Percentiles rank a stretch among this genome's conserved stretches.
These are phyloP conservation scores for Tetramorium parvispinum DNA, from an alignment of 1,140 invertebrate species.

Conservation along the genomic window DNA sequence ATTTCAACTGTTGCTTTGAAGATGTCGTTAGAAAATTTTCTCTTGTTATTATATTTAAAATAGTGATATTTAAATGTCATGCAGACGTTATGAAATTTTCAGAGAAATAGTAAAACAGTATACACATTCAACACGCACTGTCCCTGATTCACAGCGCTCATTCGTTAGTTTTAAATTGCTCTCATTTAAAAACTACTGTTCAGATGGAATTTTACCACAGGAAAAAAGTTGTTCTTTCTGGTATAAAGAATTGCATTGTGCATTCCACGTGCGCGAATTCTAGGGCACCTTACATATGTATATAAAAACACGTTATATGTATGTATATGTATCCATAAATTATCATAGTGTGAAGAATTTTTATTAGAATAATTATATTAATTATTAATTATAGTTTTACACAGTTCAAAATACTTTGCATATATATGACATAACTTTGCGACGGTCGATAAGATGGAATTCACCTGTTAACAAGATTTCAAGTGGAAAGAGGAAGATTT, in stretches of 20 bases:
- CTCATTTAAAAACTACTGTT: conserved; percentile 4
- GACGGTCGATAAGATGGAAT: conserved; percentile 17
- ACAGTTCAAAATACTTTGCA: not conserved
- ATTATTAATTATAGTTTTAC: conserved; percentile 16
- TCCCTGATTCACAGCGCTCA: not conserved
- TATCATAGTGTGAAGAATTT: not conserved
- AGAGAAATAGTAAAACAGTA: not conserved
- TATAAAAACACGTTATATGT: not conserved
- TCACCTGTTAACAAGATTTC: conserved; percentile 22
- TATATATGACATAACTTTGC: conserved; percentile 11
- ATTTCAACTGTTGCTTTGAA: not conserved
- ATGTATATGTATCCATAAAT: not conserved
- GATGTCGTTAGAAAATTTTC: not conserved
- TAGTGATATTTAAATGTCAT: not conserved
- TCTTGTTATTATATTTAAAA: not conserved
- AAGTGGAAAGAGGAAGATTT: conserved; percentile 32
- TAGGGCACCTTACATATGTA: not conserved
- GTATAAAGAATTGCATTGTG: not conserved
- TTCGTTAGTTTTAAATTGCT: conserved; percentile 1
- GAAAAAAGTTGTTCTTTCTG: not conserved
- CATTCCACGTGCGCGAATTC: not conserved
- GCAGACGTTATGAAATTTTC: conserved; percentile 1
- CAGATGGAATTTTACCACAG: not conserved
- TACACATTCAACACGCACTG: not conserved
- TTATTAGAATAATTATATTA: not conserved